Conservation (phyloP, 2,113 vertebrate genomes). For the Hirundichthys speculiger region DNA sequence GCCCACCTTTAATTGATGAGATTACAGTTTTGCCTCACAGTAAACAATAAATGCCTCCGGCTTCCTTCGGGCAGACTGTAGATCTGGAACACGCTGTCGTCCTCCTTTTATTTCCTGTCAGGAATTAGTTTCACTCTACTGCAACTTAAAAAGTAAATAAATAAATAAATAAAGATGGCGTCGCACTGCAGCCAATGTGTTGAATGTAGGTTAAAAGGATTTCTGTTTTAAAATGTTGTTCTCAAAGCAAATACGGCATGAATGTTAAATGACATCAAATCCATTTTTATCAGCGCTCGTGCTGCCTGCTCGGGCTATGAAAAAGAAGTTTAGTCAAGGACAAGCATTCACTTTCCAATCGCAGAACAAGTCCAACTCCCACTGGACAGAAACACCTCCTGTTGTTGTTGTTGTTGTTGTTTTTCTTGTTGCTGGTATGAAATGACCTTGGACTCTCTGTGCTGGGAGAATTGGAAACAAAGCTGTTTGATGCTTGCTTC, state of each 20-base stretch:
- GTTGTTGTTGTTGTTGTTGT: slow-evolving; percentile 14
- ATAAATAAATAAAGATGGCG: not conserved
- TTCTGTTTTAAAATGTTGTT: slow-evolving; percentile 7
- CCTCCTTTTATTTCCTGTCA: slow-evolving; percentile 7
- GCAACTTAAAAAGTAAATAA: no score
- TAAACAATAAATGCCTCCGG: slow-evolving; percentile 31
- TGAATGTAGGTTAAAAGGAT: slow-evolving; percentile 24
- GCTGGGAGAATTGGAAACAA: slow-evolving; percentile 21
- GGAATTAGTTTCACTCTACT: not conserved
- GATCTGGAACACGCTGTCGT: slow-evolving; percentile 21
- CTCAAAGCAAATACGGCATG: not conserved
- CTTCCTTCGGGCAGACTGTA: slow-evolving; percentile 43
- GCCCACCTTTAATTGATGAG: slow-evolving; percentile 1
- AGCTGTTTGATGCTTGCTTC: slow-evolving; percentile 8
- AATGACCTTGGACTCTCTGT: slow-evolving; percentile 35
- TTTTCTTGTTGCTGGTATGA: not conserved
- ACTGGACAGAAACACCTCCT: slow-evolving; percentile 16
- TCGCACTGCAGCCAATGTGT: not conserved
- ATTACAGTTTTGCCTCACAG: slow-evolving; percentile 16
- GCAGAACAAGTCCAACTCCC: slow-evolving; percentile 8
- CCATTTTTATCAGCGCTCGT: slow-evolving; percentile 13
- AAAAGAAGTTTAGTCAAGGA: slow-evolving; percentile 26
- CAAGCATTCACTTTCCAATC: not conserved
- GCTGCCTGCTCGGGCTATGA: not conserved
- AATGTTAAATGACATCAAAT: slow-evolving; percentile 1